A percentile compares a stretch with the other conserved stretches of the same genome.
These are phyloP conservation scores for Drosophila neonasuta DNA, from an alignment of 2,888 invertebrate species.

Conservation along the genomic window DNA sequence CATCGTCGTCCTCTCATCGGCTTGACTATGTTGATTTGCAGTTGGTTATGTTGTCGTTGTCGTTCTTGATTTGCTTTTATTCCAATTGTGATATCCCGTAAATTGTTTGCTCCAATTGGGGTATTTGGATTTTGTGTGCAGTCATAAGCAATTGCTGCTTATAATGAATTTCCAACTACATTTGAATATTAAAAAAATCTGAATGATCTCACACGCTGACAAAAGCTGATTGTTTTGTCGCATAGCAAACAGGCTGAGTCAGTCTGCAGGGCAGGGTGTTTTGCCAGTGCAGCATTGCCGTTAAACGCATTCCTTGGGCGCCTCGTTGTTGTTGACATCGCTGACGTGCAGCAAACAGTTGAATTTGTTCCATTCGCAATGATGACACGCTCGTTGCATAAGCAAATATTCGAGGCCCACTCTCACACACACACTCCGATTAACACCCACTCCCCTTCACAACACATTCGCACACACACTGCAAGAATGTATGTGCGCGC, in stretches of 20 bases:
- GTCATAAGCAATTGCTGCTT: neutral
- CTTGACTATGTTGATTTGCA: slow-evolving; percentile 52
- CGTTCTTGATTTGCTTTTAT: slow-evolving; percentile 39
- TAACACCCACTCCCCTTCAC: slow-evolving; percentile 1
- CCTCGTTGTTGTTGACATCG: slow-evolving; percentile 40
- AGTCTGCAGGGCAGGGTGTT: slow-evolving; percentile 8
- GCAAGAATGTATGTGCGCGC: neutral
- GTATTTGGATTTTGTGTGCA: slow-evolving; percentile 6
- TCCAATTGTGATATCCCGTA: neutral
- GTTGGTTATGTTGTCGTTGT: slow-evolving; percentile 39
- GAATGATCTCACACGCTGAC: neutral
- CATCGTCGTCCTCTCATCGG: slow-evolving; percentile 35
- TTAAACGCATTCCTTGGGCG: neutral
- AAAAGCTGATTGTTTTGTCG: too few species aligned
- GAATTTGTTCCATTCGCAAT: slow-evolving; percentile 67
- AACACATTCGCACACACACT: neutral
- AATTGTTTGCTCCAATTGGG: neutral
- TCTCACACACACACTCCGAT: neutral
- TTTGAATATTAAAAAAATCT: neutral
- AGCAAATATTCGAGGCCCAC: slow-evolving; percentile 68
- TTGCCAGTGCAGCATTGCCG: neutral
- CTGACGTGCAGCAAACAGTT: slow-evolving; percentile 62
- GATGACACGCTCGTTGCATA: slow-evolving; percentile 77
- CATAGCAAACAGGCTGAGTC: too few species aligned
- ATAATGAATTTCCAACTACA: neutral